These are phyloP conservation scores for Adoxophyes honmai DNA, from an alignment of 1,140 invertebrate genomes.

Conservation along the genomic window DNA sequence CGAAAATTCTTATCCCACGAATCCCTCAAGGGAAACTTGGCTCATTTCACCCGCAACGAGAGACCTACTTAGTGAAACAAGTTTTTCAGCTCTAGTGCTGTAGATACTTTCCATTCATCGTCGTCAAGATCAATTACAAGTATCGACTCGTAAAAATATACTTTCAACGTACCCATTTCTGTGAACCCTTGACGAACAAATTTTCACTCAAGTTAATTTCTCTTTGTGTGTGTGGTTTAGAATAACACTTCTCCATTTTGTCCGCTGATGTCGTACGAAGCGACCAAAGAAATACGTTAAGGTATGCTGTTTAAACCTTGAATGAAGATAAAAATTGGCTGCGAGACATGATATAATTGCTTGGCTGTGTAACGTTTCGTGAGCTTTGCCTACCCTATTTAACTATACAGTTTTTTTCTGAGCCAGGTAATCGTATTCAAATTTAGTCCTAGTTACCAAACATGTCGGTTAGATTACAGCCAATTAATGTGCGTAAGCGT, in stretches of 20 bases:
- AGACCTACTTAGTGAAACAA: conserved; percentile 39
- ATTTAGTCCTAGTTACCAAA: conserved; percentile 11
- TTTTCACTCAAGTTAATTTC: too few relatives aligned
- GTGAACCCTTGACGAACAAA: not conserved
- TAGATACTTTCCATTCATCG: conserved; percentile 39
- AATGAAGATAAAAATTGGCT: too few relatives aligned
- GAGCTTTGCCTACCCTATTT: too few relatives aligned
- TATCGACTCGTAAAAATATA: not conserved
- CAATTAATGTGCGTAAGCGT: not conserved
- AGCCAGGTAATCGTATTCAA: not conserved
- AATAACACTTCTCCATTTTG: too few relatives aligned
- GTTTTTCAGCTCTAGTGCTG: conserved; percentile 38
- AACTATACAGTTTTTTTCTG: too few relatives aligned
- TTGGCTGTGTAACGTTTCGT: too few relatives aligned
- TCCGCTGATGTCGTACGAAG: too few relatives aligned
- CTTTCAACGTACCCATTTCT: not conserved
- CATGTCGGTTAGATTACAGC: not conserved
- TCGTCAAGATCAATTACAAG: conserved; percentile 28
- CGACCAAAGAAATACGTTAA: too few relatives aligned
- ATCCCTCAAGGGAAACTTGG: conserved; percentile 30
- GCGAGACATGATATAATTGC: too few relatives aligned
- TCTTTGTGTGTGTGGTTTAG: too few relatives aligned
- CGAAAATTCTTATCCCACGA: not conserved
- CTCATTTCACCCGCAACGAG: conserved; percentile 37
- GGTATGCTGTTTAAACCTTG: too few relatives aligned